Conservation (phyloP, 2,797 vertebrate genomes). For the Chrysocyon brachyurus region DNA sequence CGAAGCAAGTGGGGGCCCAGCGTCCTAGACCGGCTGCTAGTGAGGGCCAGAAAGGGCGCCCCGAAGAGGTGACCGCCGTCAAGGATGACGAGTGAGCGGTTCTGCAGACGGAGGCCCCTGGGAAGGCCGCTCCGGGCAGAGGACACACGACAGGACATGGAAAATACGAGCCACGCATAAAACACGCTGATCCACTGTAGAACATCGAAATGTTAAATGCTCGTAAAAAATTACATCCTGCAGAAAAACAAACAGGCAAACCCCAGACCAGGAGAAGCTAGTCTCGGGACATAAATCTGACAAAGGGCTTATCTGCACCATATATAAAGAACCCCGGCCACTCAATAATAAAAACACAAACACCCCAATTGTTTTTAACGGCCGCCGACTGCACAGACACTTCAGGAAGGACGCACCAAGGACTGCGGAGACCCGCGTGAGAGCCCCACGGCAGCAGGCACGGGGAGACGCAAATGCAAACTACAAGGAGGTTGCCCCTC, state of each 20-base stretch:
- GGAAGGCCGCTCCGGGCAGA: background rate
- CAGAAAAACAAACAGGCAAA: conserved; percentile 34
- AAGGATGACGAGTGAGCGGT: background rate
- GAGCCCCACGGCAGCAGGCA: background rate
- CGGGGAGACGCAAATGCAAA: conserved; percentile 9
- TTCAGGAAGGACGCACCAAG: background rate
- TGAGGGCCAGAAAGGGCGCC: background rate
- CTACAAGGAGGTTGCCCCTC: background rate
- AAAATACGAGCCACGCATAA: background rate
- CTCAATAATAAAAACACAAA: conserved; percentile 31
- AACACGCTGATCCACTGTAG: background rate
- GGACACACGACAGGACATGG: background rate
- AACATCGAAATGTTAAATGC: background rate
- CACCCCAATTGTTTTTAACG: background rate
- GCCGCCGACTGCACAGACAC: background rate
- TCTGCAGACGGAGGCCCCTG: background rate
- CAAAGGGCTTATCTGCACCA: background rate
- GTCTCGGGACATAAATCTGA: background rate
- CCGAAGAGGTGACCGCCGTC: no score
- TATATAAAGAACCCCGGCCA: background rate
- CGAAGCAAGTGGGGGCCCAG: background rate
- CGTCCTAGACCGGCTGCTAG: background rate
- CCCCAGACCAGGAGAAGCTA: background rate
- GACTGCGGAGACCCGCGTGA: background rate
- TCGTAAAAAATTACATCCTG: background rate